Percentiles rank a stretch among this genome's conserved stretches.
These are phyloP conservation scores for Cyphomyrus plagiostoma DNA, from an alignment of 2,113 vertebrate genomes.

Conservation along the genomic window DNA sequence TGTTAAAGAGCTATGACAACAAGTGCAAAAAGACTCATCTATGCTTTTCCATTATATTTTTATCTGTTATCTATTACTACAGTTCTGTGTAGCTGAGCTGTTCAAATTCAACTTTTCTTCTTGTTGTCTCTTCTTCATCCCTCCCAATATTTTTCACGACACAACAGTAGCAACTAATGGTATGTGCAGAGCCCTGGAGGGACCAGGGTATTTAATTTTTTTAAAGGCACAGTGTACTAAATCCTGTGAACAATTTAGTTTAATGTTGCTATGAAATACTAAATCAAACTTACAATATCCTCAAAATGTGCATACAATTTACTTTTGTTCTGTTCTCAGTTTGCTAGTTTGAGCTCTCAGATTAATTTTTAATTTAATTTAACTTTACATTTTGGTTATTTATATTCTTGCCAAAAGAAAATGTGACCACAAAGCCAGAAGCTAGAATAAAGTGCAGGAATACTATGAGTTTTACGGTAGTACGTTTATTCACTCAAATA, in stretches of 20 bases:
- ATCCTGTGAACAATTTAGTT: background rate
- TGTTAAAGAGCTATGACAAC: background rate
- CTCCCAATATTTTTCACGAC: background rate
- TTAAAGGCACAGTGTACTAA: background rate
- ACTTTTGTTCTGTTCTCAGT: background rate
- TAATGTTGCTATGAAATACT: background rate
- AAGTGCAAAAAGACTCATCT: background rate
- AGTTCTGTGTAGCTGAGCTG: background rate
- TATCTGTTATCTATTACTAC: background rate
- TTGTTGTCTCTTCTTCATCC: background rate
- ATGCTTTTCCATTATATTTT: background rate
- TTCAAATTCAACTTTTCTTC: background rate
- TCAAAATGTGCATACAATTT: background rate
- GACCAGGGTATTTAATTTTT: background rate
- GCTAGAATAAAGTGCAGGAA: background rate
- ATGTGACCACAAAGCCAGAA: background rate
- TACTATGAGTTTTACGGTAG: background rate
- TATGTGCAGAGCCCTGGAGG: background rate
- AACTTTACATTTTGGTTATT: background rate
- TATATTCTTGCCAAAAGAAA: background rate
- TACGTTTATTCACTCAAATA: background rate
- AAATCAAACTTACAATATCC: background rate
- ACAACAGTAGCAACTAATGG: background rate
- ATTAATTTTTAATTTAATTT: background rate
- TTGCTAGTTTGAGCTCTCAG: background rate